Conservation (phyloP, 2,888 invertebrate species). For the Philereme transversata region DNA sequence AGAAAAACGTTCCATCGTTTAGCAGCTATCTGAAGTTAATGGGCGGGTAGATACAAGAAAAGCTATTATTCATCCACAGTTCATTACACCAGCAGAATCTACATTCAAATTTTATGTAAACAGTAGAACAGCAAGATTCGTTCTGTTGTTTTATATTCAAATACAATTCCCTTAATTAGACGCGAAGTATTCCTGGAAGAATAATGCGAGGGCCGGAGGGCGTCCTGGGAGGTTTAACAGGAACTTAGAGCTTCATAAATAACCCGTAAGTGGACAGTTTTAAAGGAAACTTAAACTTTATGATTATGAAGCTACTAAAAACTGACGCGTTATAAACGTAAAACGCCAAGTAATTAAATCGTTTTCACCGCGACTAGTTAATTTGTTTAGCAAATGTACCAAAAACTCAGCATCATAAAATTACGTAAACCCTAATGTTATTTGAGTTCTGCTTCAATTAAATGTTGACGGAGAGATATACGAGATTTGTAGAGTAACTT, state of each 20-base stretch:
- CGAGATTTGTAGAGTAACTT: conserved; percentile 30
- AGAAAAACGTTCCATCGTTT: conserved; percentile 29
- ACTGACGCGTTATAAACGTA: conserved; percentile 34
- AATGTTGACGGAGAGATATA: conserved; percentile 41
- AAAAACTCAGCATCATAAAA: conserved; percentile 38
- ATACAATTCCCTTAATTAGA: conserved; percentile 72
- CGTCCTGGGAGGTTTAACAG: conserved; percentile 38
- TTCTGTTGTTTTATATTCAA: conserved; percentile 62
- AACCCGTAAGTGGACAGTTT: conserved; percentile 43
- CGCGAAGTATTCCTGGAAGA: conserved; percentile 63
- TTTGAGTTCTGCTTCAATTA: conserved; percentile 45
- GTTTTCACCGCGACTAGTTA: conserved; percentile 24
- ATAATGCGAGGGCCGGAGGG: conserved; percentile 54
- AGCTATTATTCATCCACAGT: conserved; percentile 40
- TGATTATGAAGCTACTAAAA: conserved; percentile 37
- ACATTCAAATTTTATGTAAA: conserved; percentile 47
- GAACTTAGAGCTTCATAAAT: conserved; percentile 47
- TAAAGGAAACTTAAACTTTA: conserved; percentile 41
- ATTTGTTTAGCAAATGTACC: conserved; percentile 39
- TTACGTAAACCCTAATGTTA: conserved; percentile 35
- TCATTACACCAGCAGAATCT: conserved; percentile 39
- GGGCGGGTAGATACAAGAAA: conserved; percentile 34
- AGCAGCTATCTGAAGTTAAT: conserved; percentile 36
- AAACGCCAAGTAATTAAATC: conserved; percentile 21
- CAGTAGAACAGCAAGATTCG: conserved; percentile 54